Evolutionary conservation across 2,888 invertebrate genomes (phyloP).

Genomic region (Ferrisia virgata): DNA sequence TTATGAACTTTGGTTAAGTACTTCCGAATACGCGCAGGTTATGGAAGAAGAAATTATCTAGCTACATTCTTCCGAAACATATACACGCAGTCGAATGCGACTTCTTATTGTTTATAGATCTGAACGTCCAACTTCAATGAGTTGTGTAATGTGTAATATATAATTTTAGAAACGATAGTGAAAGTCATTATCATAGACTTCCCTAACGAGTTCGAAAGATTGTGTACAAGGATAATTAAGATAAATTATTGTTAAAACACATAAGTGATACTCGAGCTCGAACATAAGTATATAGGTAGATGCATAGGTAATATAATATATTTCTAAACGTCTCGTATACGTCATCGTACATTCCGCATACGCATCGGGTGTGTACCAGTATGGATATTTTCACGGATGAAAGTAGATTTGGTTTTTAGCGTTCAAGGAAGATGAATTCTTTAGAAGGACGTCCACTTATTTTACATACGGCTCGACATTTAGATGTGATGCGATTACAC

Average conservation of each 20-base stretch:
- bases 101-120: neutral
- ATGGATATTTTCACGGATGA: conserved; percentile 27
- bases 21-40: neutral
- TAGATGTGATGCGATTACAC: neutral
- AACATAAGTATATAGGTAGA: conserved; percentile 21
- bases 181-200: conserved; percentile 42
- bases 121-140: neutral
- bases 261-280: conserved; percentile 9
- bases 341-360: conserved; percentile 8
- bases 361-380: neutral
- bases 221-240: conserved; percentile 40
- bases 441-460: conserved; percentile 39
- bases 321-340: neutral
- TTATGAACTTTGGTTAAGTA: neutral
- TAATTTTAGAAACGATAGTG: conserved; percentile 45
- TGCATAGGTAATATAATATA: neutral
- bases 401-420: conserved; percentile 38
- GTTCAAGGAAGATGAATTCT: conserved; percentile 42
- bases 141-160: conserved; percentile 24
- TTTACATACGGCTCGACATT: conserved; percentile 12
- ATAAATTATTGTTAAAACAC: conserved; percentile 36
- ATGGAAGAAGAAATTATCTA: neutral
- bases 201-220: conserved; percentile 39
- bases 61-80: neutral
- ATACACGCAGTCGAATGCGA: neutral